Evolutionary conservation across 2,113 vertebrate species (phyloP).

Genomic region (Stegastes partitus): DNA sequence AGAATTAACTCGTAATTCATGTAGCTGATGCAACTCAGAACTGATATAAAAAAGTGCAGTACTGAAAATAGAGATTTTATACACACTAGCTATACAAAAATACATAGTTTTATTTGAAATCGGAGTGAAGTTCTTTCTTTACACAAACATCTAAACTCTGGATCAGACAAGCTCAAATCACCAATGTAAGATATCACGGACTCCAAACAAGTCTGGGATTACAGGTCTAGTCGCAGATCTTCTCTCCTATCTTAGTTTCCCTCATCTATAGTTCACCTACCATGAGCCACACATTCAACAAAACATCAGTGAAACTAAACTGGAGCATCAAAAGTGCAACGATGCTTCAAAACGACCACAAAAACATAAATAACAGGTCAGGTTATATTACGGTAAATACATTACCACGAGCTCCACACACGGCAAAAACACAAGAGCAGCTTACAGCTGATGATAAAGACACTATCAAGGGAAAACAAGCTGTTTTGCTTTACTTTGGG

Average conservation of each 20-base stretch:
- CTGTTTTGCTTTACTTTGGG: neutral
- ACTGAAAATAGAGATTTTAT: slow-evolving; percentile 62
- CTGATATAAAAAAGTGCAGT: slow-evolving; percentile 1
- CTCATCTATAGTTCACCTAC: neutral
- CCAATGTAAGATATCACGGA: neutral
- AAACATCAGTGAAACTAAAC: slow-evolving; percentile 19
- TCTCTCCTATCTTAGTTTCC: neutral
- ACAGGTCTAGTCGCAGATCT: neutral
- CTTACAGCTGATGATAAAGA: neutral
- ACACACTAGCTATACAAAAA: slow-evolving; percentile 74
- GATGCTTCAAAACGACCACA: neutral
- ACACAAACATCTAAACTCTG: slow-evolving; percentile 40
- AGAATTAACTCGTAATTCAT: neutral
- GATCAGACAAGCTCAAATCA: slow-evolving; percentile 7
- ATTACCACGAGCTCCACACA: neutral
- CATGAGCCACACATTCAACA: slow-evolving; percentile 24
- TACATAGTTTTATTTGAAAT: slow-evolving; percentile 70
- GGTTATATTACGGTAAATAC: slow-evolving; percentile 9
- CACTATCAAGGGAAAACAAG: neutral
- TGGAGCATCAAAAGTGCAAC: slow-evolving; percentile 11
- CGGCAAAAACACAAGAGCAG: slow-evolving; percentile 22
- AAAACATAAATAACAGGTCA: slow-evolving; percentile 58
- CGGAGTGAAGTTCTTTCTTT: slow-evolving; percentile 33
- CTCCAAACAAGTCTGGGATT: neutral
- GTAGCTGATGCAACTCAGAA: slow-evolving; percentile 5